Conservation (phyloP, 2,113 vertebrate genomes). For the Willisornis vidua region DNA sequence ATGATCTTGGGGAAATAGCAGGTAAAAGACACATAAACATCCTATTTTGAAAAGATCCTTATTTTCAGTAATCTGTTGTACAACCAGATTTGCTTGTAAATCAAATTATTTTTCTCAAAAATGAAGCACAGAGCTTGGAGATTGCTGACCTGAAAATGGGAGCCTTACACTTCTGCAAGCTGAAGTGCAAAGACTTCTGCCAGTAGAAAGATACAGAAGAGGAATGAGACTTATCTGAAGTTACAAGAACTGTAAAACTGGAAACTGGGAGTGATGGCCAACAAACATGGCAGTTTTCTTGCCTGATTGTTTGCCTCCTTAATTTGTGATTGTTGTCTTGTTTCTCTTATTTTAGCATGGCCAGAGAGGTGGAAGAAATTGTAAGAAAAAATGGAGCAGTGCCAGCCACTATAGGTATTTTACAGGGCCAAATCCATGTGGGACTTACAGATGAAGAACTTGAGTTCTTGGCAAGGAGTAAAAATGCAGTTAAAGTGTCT, state of each 20-base stretch:
- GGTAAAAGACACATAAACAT: not conserved
- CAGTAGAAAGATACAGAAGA: not conserved
- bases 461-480: slow-evolving; percentile 76
- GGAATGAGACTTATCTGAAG: not conserved
- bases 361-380: slow-evolving; percentile 84
- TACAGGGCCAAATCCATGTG: slow-evolving; percentile 81
- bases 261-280: not conserved
- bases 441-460: slow-evolving; percentile 82
- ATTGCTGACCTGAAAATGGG: not conserved
- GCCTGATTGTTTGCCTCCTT: not conserved
- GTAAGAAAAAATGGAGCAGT: slow-evolving; percentile 80
- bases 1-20: not conserved
- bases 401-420: slow-evolving; percentile 85
- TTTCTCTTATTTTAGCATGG: slow-evolving; percentile 75
- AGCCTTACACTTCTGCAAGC: not conserved
- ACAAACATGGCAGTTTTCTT: not conserved
- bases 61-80: not conserved
- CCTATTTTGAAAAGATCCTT: not conserved
- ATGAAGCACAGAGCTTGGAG: not conserved
- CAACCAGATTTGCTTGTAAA: not conserved
- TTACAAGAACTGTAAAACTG: not conserved
- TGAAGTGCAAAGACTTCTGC: not conserved
- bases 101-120: not conserved
- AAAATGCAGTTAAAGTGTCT: slow-evolving; percentile 83
- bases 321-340: not conserved